These are phyloP conservation scores for Scomber colias DNA, from an alignment of 2,113 vertebrate species.

Conservation along the genomic window DNA sequence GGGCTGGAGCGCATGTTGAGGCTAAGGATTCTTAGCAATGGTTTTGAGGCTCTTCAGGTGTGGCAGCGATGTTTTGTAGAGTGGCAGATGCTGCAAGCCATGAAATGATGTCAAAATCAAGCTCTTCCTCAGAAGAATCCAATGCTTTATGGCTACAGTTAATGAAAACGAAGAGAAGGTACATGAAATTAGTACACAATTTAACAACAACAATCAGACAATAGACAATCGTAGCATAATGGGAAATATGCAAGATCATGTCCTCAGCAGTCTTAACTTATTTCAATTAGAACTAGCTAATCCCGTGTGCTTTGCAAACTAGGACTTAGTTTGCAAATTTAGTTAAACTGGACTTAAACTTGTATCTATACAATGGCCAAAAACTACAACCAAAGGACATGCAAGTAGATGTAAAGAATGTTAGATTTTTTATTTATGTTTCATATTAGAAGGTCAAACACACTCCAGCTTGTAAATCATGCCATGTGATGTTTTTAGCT, in stretches of 20 bases:
- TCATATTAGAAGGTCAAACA: slow-evolving; percentile 3
- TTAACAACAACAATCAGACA: not conserved
- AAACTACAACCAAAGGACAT: not conserved
- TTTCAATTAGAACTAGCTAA: no score
- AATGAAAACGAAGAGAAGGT: slow-evolving; percentile 18
- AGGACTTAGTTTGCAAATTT: slow-evolving; percentile 5
- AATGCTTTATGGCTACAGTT: slow-evolving; percentile 79
- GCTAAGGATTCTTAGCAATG: not conserved
- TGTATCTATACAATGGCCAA: not conserved
- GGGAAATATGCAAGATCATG: not conserved
- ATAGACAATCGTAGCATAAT: no score
- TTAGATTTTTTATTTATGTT: not conserved
- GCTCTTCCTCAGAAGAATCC: slow-evolving; percentile 83
- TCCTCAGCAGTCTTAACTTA: not conserved
- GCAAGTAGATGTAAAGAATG: not conserved
- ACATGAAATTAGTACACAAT: slow-evolving; percentile 19
- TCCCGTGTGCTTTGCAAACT: no score
- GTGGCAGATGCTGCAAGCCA: slow-evolving; percentile 42
- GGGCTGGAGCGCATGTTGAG: slow-evolving; percentile 37
- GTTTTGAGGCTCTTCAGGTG: slow-evolving; percentile 34
- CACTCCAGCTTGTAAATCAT: not conserved
- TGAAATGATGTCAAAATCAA: slow-evolving; percentile 74
- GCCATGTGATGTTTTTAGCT: not conserved
- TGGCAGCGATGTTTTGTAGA: slow-evolving; percentile 65
- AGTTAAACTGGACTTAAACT: slow-evolving; percentile 4